Evolutionary conservation across 1,140 invertebrate genomes (phyloP), one percentile per base, ranked within the genome.

Genomic region (Hirudo medicinalis): DNA sequence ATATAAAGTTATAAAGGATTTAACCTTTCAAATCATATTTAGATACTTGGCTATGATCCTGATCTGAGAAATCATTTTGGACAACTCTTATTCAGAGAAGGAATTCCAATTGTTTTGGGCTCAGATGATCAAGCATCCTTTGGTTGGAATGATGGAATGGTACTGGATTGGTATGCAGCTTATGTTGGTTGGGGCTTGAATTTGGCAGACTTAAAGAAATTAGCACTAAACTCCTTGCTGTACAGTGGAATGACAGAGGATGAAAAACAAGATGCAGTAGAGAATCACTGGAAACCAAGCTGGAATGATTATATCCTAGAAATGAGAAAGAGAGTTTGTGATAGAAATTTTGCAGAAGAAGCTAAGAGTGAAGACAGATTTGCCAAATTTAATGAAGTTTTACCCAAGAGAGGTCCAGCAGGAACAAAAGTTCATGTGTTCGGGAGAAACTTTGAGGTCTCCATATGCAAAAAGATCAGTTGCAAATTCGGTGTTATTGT

Each of bases 11-110:
- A 2, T 25, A 25, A 22, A 25, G 19, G 11, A 63, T n/a, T 63
- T 63, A 13, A 63, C 19, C 57, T 32, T 63, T 63, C 17, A 11
- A n/a, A 57, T 57, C 5, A 63, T 63, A 19, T 32, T 19, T 19
- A 49, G 67, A 67, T 78, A 55, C 68, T 78, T 15, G 77, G 77
- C 17, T 76, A 76, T 54, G 73, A 75, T 22, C 63, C 73, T 22
- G 77, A 78, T 68, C 74, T 76, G 53, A 60, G 76, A 27, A 75
- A 75, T 54, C 77, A 78, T 73, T 76, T 76, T n/a, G 77, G 72
- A 20, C 72, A 76, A 8, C 74, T 73, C 2, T 77, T 74, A 69
- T 40, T 76, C 22, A 70, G 76, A 13, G 73, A 70, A 63, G 77
- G 76, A 49, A 73, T 77, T n/a, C 76, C 77, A 22, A 72, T 78